Evolutionary conservation across 2,113 vertebrate genomes (phyloP).

Genomic region (Arenaria interpres): DNA sequence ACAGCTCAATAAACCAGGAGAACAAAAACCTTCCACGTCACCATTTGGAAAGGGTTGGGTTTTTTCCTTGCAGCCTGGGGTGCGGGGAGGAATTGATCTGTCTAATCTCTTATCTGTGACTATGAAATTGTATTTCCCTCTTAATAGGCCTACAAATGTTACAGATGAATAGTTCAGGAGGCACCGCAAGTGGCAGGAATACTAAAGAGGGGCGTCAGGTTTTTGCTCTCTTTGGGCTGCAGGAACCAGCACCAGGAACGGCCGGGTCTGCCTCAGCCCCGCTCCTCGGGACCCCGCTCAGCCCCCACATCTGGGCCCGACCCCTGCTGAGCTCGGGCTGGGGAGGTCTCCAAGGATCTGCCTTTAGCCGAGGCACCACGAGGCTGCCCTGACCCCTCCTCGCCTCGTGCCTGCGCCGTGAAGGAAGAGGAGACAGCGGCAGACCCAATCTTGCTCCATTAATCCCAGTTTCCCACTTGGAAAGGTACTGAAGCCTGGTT

Average conservation of each 20-base stretch:
- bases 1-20: background rate
- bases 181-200: background rate
- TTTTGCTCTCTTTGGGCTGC: background rate
- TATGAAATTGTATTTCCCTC: slow-evolving; percentile 77
- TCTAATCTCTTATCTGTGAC: slow-evolving; percentile 73
- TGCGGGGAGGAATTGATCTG: slow-evolving; percentile 54
- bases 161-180: slow-evolving; percentile 54
- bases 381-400: background rate
- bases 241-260: background rate
- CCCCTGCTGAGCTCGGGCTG: background rate
- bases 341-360: background rate
- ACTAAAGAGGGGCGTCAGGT: background rate
- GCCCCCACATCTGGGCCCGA: accelerated
- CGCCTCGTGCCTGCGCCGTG: background rate
- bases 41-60: background rate
- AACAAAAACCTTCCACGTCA: background rate
- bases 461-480: background rate
- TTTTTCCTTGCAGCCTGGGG: background rate
- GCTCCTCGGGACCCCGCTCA: background rate
- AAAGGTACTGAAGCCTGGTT: background rate
- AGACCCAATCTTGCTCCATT: background rate
- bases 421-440: background rate
- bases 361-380: background rate
- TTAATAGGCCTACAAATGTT: slow-evolving; percentile 68
- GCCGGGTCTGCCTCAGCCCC: background rate